phyloP scores from a whole-genome alignment of 2,888 invertebrate genomes.

The Chrysotoxum bicinctum region DNA sequence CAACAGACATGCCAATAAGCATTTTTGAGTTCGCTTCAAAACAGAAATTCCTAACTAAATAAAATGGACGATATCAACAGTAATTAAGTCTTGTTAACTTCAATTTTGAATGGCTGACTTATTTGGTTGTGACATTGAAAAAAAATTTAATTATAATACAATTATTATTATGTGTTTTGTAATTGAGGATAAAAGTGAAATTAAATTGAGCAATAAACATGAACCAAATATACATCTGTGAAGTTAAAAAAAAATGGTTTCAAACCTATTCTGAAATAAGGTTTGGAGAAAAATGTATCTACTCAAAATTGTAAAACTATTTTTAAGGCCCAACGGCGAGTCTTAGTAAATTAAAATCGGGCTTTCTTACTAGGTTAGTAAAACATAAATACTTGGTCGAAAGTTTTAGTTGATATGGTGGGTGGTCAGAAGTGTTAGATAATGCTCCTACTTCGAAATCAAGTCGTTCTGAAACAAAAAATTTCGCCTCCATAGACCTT shows the following conservation, averaged over 20 bases:
- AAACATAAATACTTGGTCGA: no score
- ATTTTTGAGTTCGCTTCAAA: neutral
- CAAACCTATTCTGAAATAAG: no score
- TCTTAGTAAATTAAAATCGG: no score
- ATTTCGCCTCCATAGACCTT: no score
- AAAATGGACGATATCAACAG: neutral
- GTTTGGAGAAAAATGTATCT: no score
- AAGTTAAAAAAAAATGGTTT: neutral
- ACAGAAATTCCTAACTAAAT: neutral
- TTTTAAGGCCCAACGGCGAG: no score
- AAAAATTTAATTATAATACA: neutral
- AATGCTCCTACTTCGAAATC: no score
- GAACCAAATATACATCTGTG: neutral
- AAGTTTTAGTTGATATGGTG: no score
- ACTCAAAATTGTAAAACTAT: no score
- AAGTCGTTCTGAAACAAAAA: no score
- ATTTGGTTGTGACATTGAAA: slow-evolving; percentile 1
- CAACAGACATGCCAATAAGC: slow-evolving; percentile 42
- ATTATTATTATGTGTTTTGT: neutral
- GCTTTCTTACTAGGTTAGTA: no score
- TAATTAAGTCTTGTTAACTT: neutral
- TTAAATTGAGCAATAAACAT: neutral
- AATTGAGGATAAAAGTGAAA: neutral
- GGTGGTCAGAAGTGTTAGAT: no score
- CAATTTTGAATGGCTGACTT: slow-evolving; percentile 9